Conservation (phyloP, 2,113 vertebrate species). For the Tragelaphus scriptus region DNA sequence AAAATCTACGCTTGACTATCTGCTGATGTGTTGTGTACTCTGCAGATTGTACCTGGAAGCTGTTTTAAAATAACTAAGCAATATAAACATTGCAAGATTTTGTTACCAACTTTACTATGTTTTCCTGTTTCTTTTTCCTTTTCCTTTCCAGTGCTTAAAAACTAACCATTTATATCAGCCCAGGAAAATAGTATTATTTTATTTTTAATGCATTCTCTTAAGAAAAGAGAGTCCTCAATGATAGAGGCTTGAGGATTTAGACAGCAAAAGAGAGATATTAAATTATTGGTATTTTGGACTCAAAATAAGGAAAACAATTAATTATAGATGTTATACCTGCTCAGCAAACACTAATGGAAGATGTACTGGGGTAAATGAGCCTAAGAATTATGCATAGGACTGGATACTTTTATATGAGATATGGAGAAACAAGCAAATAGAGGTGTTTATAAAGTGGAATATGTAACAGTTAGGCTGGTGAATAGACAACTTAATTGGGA, state of each 20-base stretch:
- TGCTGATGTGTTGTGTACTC: background rate
- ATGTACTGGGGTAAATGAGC: background rate
- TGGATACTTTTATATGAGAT: background rate
- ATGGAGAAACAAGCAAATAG: conserved; percentile 14
- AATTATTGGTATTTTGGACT: background rate
- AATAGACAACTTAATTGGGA: conserved; percentile 42
- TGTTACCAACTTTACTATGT: background rate
- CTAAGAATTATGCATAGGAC: background rate
- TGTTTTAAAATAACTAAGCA: background rate
- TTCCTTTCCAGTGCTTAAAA: background rate
- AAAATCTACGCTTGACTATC: background rate
- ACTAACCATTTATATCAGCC: background rate
- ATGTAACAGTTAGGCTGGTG: background rate
- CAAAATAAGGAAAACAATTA: conserved; percentile 1
- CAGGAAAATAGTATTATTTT: background rate
- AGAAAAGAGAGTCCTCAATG: background rate
- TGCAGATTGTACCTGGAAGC: background rate
- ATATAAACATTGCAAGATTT: background rate
- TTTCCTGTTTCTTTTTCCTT: background rate
- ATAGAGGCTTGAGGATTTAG: background rate
- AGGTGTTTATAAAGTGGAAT: conserved; percentile 28
- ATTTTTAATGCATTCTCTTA: background rate
- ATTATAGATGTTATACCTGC: background rate
- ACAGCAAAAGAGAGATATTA: background rate
- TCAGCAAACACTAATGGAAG: background rate